phyloP scores from a whole-genome alignment of 2,113 vertebrate genomes.

The Rynchops niger region DNA sequence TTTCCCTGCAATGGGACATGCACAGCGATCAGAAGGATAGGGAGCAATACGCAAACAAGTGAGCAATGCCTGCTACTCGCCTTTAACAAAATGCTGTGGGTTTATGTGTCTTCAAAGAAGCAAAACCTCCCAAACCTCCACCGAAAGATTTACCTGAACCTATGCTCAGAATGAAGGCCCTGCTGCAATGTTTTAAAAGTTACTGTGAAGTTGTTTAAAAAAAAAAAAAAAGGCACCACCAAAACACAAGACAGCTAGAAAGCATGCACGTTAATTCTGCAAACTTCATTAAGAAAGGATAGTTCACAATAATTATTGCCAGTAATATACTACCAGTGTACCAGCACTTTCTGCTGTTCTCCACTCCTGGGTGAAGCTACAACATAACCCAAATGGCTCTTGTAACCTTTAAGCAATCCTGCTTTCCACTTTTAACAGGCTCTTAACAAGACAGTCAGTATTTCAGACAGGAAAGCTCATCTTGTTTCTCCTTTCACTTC shows the following conservation, averaged over 20 bases:
- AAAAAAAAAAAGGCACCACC: too few relatives aligned
- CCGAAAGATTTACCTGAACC: neutral
- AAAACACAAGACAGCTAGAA: neutral
- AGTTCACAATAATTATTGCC: neutral
- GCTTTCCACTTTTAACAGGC: neutral
- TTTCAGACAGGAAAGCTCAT: neutral
- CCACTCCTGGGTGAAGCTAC: neutral
- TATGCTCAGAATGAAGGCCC: neutral
- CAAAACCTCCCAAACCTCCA: neutral
- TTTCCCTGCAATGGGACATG: neutral
- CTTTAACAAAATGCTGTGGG: neutral
- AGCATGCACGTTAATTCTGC: neutral
- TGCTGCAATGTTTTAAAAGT: neutral
- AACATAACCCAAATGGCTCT: neutral
- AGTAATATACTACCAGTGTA: neutral
- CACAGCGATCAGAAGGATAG: accelerated
- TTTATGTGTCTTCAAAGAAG: neutral
- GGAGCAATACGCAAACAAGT: neutral
- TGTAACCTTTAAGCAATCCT: neutral
- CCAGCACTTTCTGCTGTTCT: neutral
- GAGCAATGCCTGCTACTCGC: neutral
- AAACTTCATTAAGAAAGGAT: constrained; percentile 27
- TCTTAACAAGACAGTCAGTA: neutral
- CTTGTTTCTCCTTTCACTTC: neutral
- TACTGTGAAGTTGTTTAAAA: neutral